phyloP scores from a whole-genome alignment of 2,888 invertebrate genomes.

The Yponomeuta sedellus region DNA sequence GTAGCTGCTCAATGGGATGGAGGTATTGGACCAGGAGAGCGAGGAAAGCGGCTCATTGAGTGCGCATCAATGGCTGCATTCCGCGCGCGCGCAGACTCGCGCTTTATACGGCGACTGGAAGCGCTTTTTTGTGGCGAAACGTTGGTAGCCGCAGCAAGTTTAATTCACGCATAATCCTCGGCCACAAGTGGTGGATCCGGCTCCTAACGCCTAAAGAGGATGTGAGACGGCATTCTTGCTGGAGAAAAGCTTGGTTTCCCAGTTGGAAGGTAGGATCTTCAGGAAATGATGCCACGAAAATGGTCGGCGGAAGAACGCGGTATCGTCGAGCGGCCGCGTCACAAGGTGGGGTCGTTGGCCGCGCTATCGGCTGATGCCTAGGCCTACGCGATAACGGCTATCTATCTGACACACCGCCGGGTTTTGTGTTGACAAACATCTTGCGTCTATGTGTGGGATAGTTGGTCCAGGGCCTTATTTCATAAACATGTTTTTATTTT shows the following conservation, averaged over 20 bases:
- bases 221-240: neutral
- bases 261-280: neutral
- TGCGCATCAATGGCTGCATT: slow-evolving; percentile 7
- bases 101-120: slow-evolving; percentile 2
- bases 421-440: neutral
- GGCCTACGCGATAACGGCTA: neutral
- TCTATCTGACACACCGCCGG: neutral
- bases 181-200: neutral
- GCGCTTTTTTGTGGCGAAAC: neutral
- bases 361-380: neutral
- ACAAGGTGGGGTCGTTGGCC: neutral
- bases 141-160: neutral
- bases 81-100: slow-evolving; percentile 11
- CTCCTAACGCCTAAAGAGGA: neutral
- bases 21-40: neutral
- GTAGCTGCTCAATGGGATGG: neutral
- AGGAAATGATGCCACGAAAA: neutral
- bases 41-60: neutral
- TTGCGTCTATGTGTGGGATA: no score
- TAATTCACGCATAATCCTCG: no score
- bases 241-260: neutral
- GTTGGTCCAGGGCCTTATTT: no score
- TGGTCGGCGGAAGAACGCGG: neutral
- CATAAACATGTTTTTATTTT: no score
- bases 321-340: no score